phyloP scores from a whole-genome alignment of 2,888 invertebrate species.

The Drosophila mimica region DNA sequence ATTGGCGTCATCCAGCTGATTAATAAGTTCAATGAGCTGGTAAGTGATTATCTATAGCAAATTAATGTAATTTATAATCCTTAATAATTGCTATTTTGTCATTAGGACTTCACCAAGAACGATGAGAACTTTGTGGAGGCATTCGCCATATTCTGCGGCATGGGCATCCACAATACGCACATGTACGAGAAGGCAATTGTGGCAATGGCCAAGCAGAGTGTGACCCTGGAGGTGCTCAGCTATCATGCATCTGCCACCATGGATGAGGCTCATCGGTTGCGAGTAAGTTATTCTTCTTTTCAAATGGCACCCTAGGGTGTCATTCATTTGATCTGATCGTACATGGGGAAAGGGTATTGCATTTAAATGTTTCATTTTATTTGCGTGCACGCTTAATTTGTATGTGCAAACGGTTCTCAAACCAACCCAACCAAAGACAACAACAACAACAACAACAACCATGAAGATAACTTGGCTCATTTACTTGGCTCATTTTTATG shows the following conservation, averaged over 20 bases:
- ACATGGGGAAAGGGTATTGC: constrained; percentile 9
- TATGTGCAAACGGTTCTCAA: constrained; percentile 36
- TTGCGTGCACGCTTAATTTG: constrained; percentile 67
- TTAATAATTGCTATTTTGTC: neutral
- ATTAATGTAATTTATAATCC: neutral
- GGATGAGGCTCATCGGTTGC: constrained; percentile 94
- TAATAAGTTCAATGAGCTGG: constrained; percentile 95
- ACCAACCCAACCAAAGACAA: neutral
- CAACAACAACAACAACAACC: constrained; percentile 3
- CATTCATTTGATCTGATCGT: constrained; percentile 11
- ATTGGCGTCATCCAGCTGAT: constrained; percentile 97
- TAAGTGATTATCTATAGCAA: constrained; percentile 55
- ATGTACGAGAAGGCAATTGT: constrained; percentile 98
- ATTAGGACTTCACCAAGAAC: constrained; percentile 93
- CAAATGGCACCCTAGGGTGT: constrained; percentile 45
- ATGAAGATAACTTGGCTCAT: constrained; percentile 15
- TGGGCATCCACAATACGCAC: constrained; percentile 98
- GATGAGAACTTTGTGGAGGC: constrained; percentile 99
- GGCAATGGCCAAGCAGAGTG: constrained; percentile 98
- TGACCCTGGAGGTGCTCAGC: constrained; percentile 95
- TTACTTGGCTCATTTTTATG: constrained; percentile 53
- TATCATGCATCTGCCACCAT: constrained; percentile 97
- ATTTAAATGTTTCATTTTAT: constrained; percentile 71
- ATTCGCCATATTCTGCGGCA: constrained; percentile 98
- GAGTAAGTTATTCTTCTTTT: constrained; percentile 87